Evolutionary conservation across 1,140 invertebrate genomes (phyloP).

Genomic region (Pogonomyrmex californicus): DNA sequence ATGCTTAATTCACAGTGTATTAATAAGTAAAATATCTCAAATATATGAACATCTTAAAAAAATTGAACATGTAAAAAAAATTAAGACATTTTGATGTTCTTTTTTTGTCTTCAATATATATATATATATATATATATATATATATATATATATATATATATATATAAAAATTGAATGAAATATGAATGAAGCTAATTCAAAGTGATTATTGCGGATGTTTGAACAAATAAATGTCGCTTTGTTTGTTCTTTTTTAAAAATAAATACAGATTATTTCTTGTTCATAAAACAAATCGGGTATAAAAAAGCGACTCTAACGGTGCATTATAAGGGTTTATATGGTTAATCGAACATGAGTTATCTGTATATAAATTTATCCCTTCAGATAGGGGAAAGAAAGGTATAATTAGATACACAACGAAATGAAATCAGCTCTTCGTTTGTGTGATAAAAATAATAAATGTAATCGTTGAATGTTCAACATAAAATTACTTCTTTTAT

Average conservation of each 20-base stretch:
- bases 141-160: background rate
- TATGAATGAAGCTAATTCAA: background rate
- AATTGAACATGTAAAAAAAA: no score
- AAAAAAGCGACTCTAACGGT: background rate
- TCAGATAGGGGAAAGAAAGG: background rate
- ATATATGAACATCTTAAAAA: background rate
- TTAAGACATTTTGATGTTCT: background rate
- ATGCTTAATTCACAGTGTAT: background rate
- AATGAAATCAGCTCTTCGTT: background rate
- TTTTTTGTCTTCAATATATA: background rate
- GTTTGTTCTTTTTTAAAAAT: slow-evolving; percentile 10
- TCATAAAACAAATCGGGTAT: background rate
- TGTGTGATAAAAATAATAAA: slow-evolving; percentile 21
- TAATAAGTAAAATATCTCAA: background rate
- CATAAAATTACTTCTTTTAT: background rate
- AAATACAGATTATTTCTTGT: background rate
- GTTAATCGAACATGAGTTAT: slow-evolving; percentile 25
- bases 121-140: background rate
- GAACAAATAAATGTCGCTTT: slow-evolving; percentile 6
- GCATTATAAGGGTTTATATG: background rate
- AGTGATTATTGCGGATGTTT: background rate
- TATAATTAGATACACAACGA: background rate
- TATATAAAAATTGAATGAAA: background rate
- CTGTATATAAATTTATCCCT: background rate
- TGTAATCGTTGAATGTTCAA: background rate